Evolutionary conservation across 1,140 invertebrate genomes (phyloP).

Genomic region (Ruditapes philippinarum): DNA sequence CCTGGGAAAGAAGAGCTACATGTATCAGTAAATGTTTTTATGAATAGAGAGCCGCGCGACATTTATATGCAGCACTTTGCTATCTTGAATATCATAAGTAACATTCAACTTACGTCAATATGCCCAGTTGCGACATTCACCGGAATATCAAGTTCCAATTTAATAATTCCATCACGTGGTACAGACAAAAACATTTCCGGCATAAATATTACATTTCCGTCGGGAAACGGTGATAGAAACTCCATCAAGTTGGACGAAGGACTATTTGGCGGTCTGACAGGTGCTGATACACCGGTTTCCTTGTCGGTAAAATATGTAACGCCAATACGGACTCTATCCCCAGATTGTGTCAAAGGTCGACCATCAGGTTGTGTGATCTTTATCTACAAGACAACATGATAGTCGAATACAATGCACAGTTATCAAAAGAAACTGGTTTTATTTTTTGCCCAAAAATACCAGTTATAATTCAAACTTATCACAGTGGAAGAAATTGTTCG

Average conservation of each 20-base stretch:
- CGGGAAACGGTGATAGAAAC: conserved; percentile 51
- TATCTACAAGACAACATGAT: conserved; percentile 6
- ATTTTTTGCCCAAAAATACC: too few species aligned
- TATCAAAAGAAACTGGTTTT: too few species aligned
- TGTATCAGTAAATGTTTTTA: too few species aligned
- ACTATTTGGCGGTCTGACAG: conserved; percentile 19
- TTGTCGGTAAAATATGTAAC: conserved; percentile 53
- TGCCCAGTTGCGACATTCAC: conserved; percentile 42
- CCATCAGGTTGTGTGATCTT: conserved; percentile 55
- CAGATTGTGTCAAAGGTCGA: conserved; percentile 7
- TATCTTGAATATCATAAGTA: too few species aligned
- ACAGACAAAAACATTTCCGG: conserved; percentile 39
- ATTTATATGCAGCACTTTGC: too few species aligned
- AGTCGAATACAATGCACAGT: too few species aligned
- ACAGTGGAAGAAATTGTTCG: too few species aligned
- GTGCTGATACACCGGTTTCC: background rate
- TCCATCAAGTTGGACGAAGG: conserved; percentile 45
- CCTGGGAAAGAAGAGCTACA: too few species aligned
- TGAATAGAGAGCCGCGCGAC: too few species aligned
- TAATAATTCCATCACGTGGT: conserved; percentile 46
- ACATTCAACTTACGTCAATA: conserved; percentile 50
- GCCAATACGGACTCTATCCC: conserved; percentile 26
- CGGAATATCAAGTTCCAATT: conserved; percentile 47
- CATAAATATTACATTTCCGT: conserved; percentile 52
- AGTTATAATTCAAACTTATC: too few species aligned